Conservation (phyloP, 2,113 vertebrate genomes). For the Carettochelys insculpta region DNA sequence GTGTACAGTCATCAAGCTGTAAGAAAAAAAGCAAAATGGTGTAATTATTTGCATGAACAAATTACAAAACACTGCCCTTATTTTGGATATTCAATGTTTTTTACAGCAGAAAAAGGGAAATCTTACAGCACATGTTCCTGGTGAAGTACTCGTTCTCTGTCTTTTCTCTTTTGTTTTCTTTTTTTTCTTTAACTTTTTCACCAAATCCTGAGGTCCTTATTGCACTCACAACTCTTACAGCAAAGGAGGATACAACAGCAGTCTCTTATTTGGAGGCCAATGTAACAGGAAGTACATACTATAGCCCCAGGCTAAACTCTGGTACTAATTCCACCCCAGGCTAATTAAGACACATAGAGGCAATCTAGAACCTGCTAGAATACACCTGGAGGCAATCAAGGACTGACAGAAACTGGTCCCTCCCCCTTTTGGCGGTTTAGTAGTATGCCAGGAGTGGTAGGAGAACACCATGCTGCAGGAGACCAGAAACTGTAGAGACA, state of each 20-base stretch:
- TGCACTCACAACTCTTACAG: not conserved
- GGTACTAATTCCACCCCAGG: too few species aligned
- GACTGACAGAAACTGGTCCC: too few species aligned
- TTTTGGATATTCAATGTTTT: not conserved
- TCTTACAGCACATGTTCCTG: not conserved
- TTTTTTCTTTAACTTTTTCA: not conserved
- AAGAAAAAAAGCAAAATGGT: slow-evolving; percentile 40
- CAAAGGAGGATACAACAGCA: not conserved
- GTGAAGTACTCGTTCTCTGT: not conserved
- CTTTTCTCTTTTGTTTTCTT: too few species aligned
- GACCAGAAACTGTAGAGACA: too few species aligned
- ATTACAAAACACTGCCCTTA: fast-evolving
- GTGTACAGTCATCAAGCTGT: slow-evolving; percentile 94
- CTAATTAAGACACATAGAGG: too few species aligned
- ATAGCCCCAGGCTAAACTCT: too few species aligned
- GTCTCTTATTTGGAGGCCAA: not conserved
- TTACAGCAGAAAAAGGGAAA: not conserved
- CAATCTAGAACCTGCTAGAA: too few species aligned
- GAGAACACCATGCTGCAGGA: too few species aligned
- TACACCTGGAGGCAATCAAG: too few species aligned
- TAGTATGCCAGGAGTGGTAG: too few species aligned
- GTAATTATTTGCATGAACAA: not conserved
- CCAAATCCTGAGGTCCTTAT: not conserved
- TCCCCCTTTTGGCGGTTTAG: too few species aligned
- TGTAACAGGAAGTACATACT: not conserved